phyloP scores from a whole-genome alignment of 2,113 vertebrate genomes.

The Dasypus novemcinctus region DNA sequence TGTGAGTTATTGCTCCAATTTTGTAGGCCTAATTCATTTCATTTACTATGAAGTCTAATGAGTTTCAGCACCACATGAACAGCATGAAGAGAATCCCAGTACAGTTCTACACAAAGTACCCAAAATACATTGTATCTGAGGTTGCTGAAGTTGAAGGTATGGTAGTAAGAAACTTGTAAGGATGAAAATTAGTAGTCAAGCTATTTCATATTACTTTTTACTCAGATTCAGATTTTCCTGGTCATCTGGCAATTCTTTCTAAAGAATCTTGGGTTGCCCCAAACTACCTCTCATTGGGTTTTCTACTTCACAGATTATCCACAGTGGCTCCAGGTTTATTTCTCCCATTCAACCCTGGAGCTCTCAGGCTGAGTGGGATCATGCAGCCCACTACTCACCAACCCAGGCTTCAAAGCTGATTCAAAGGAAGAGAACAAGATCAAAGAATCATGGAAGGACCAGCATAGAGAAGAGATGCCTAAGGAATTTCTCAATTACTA shows the following conservation, averaged over 20 bases:
- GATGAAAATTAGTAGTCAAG: background rate
- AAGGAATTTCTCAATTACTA: conserved; percentile 7
- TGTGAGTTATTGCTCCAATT: background rate
- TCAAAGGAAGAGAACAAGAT: background rate
- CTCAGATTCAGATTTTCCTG: conserved; percentile 6
- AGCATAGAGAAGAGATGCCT: background rate
- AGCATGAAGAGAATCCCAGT: background rate
- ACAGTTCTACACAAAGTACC: background rate
- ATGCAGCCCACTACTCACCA: background rate
- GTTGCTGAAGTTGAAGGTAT: conserved; percentile 87
- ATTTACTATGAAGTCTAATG: background rate
- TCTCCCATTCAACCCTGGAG: background rate
- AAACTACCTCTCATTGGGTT: conserved; percentile 53
- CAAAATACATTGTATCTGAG: conserved; percentile 84
- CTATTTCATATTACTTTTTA: conserved; percentile 13
- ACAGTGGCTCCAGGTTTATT: background rate
- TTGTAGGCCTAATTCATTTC: background rate
- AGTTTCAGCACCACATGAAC: accelerated
- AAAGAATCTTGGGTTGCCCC: conserved; percentile 28
- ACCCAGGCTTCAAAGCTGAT: background rate
- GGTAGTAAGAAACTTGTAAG: conserved; percentile 69
- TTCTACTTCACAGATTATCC: conserved; percentile 29
- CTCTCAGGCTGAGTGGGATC: background rate
- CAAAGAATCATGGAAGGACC: background rate
- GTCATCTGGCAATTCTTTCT: conserved; percentile 29